Evolutionary conservation across 2,113 vertebrate species (phyloP), one percentile per base, ranked within the genome.

Genomic region (Percopsis transmontana): DNA sequence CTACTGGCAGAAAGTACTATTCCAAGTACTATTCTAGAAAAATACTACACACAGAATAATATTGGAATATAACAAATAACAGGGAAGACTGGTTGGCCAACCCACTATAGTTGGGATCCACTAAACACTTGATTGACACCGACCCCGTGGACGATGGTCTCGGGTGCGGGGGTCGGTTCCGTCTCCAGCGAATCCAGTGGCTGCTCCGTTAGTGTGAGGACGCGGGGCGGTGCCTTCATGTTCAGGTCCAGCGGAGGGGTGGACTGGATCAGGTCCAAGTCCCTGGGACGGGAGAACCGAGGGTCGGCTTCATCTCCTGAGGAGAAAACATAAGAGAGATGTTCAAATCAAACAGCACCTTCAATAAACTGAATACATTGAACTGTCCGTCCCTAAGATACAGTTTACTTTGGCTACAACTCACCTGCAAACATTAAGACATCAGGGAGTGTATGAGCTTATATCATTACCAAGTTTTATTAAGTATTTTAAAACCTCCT

Each of bases 171-270:
- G 64, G 76, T 52, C 60, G 89, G 93, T 65, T 97, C 95, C 41
- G 94, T 92, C 84, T 99, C 97, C 79, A 98, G 91, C 65, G 97
- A 98, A 87, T 97, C 96, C 83, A 98, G 91, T 0, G 96, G 93
- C 83, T 92, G 95, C 61, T 98, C 95, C 70, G 92, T 93, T 19
- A 99, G 93, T 0, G 96, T 98, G 75, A 99, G 95, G 68, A 97
- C 89, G 27, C 92, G 94, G 1, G 97, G 97, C 6, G 96, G 97
- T 57, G 96, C 95, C 91, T 96, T 99, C 85, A 99, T 86, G 79
- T 90, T 93, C 82, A 98, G 89, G 79, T 98, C 96, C 80, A 94
- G 85, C 3, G 94, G 82, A 59, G 95, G 86, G 66, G 95, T 89
- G n/a, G 95, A 94, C 80, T 96, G 95, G 73, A 98, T 95, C 68